Evolutionary conservation across 2,797 vertebrate species (phyloP).

Genomic region (Okamejei kenojei): DNA sequence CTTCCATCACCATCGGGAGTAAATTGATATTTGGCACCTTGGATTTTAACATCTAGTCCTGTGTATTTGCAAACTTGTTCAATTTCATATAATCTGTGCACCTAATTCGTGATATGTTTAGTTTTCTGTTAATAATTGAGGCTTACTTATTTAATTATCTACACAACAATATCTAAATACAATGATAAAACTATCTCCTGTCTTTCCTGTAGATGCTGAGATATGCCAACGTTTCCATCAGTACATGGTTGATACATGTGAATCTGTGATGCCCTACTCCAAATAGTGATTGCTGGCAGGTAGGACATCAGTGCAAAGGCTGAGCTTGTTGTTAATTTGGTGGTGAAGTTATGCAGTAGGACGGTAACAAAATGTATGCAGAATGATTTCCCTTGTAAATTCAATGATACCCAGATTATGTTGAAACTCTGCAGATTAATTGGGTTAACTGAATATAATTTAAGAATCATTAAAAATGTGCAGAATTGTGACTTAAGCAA

Average conservation of each 20-base stretch:
- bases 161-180: background rate
- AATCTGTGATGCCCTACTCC: background rate
- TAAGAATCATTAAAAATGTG: background rate
- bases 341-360: background rate
- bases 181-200: too few species aligned
- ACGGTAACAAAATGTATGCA: background rate
- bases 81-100: background rate
- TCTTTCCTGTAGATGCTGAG: background rate
- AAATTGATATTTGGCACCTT: too few species aligned
- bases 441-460: constrained; percentile 5
- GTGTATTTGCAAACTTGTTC: too few species aligned
- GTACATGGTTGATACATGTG: background rate
- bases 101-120: background rate
- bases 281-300: too few species aligned
- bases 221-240: background rate
- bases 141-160: background rate
- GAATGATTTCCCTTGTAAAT: background rate
- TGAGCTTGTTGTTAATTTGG: background rate
- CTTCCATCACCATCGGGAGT: too few species aligned
- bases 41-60: too few species aligned
- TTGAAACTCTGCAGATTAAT: background rate
- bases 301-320: background rate
- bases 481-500: background rate
- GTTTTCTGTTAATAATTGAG: background rate
- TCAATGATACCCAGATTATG: background rate